Evolutionary conservation across 2,797 vertebrate genomes (phyloP).

Genomic region (Sparidentex hasta): DNA sequence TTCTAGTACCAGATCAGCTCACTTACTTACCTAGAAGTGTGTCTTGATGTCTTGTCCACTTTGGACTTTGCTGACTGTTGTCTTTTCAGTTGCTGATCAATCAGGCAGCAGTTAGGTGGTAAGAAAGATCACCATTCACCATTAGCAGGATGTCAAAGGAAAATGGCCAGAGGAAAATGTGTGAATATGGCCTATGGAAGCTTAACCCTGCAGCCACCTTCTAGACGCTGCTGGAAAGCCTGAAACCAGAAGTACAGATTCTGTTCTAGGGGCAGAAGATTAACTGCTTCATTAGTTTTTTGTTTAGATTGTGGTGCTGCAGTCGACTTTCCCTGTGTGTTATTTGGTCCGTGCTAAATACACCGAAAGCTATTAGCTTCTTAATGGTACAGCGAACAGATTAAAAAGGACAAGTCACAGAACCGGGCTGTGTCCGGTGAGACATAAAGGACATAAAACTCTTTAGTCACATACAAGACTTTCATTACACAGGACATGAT

Average conservation of each 20-base stretch:
- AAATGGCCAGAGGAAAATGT: too few species aligned
- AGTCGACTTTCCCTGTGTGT: constrained; percentile 1
- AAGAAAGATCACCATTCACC: too few species aligned
- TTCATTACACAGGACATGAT: constrained; percentile 28
- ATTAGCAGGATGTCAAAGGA: too few species aligned
- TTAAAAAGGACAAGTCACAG: constrained; percentile 20
- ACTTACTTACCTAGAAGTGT: too few species aligned
- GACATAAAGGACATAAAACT: constrained; percentile 22
- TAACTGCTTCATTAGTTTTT: constrained; percentile 1
- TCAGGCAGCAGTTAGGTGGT: too few species aligned
- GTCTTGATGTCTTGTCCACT: too few species aligned
- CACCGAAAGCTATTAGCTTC: constrained; percentile 11
- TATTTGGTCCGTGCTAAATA: constrained; percentile 4
- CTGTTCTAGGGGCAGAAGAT: not conserved
- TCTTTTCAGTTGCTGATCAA: too few species aligned
- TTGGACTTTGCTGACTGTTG: too few species aligned
- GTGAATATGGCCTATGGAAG: not conserved
- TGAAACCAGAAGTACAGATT: not conserved
- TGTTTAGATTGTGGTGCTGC: constrained; percentile 6
- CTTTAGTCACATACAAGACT: constrained; percentile 16
- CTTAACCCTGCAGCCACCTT: constrained; percentile 6
- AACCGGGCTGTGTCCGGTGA: constrained; percentile 16
- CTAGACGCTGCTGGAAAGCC: constrained; percentile 2
- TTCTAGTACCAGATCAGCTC: too few species aligned
- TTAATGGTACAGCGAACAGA: constrained; percentile 9